Conservation (phyloP, 23 tunicate genomes). For the Oikopleura vanhoeffeni region DNA sequence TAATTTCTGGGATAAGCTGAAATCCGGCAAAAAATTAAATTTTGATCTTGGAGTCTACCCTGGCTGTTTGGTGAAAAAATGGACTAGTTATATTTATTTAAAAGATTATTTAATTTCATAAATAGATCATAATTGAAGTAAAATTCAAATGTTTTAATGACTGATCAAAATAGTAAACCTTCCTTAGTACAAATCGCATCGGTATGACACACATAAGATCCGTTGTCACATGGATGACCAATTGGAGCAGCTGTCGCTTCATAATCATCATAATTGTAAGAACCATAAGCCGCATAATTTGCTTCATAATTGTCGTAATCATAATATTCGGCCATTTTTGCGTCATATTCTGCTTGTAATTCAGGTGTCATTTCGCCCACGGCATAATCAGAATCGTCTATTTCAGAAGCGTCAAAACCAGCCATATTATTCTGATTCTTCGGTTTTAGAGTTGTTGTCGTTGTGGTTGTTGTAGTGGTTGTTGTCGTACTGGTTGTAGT, state of each 20-base stretch:
- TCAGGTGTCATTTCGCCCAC: not conserved
- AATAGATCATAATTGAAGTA: too few relatives aligned
- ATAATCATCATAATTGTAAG: not conserved
- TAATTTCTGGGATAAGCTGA: too few relatives aligned
- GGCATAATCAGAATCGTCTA: not conserved
- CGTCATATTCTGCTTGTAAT: not conserved
- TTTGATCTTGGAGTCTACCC: too few relatives aligned
- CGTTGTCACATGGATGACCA: not conserved
- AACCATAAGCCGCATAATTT: not conserved
- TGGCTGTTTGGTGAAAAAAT: too few relatives aligned
- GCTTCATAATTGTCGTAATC: constrained; percentile 13
- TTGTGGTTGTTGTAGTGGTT: constrained; percentile 5
- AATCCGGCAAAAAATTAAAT: too few relatives aligned
- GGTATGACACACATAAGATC: too few relatives aligned
- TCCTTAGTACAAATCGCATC: too few relatives aligned
- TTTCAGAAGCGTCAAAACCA: not conserved
- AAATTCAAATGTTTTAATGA: too few relatives aligned
- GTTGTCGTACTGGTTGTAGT: not conserved
- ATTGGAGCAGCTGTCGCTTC: too few relatives aligned
- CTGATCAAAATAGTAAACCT: too few relatives aligned
- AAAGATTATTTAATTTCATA: too few relatives aligned
- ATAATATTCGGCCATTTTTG: not conserved
- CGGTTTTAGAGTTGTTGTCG: not conserved
- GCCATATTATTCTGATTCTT: not conserved
- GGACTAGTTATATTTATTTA: too few relatives aligned